Evolutionary conservation across 2,888 invertebrate genomes (phyloP).

Genomic region (Sphecodes monilicornis): DNA sequence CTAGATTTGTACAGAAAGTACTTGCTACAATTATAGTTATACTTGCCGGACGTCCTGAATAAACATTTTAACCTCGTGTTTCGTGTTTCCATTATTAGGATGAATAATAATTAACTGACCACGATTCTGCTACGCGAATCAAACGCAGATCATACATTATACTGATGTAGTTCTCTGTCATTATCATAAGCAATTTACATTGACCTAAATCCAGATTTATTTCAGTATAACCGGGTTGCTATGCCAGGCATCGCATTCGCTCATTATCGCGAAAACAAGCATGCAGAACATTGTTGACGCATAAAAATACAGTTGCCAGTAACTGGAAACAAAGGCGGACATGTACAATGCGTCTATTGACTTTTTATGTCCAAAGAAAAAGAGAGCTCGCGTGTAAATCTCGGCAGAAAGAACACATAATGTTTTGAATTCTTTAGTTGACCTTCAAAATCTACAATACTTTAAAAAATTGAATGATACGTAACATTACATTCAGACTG

Average conservation of each 20-base stretch:
- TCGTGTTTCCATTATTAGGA: neutral
- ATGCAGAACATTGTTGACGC: neutral
- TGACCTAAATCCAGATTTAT: conserved; percentile 13
- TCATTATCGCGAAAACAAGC: neutral
- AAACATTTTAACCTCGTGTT: neutral
- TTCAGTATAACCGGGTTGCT: neutral
- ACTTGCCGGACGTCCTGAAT: neutral
- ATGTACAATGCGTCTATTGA: neutral
- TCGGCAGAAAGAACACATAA: neutral
- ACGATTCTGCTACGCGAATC: neutral
- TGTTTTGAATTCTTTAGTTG: neutral
- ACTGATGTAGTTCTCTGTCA: neutral
- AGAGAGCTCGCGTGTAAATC: too few species aligned
- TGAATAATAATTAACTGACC: conserved; percentile 5
- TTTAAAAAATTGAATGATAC: too few species aligned
- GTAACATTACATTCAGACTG: too few species aligned
- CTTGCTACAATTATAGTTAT: neutral
- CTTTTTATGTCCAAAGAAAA: neutral
- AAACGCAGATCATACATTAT: neutral
- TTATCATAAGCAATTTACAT: conserved; percentile 9
- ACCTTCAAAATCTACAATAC: too few species aligned
- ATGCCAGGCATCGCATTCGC: neutral
- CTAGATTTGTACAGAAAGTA: neutral
- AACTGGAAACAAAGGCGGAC: neutral
- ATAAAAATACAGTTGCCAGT: neutral